Base-by-base conservation (phyloP, 2,888 invertebrate species). In the Cephus pulcher region DNA sequence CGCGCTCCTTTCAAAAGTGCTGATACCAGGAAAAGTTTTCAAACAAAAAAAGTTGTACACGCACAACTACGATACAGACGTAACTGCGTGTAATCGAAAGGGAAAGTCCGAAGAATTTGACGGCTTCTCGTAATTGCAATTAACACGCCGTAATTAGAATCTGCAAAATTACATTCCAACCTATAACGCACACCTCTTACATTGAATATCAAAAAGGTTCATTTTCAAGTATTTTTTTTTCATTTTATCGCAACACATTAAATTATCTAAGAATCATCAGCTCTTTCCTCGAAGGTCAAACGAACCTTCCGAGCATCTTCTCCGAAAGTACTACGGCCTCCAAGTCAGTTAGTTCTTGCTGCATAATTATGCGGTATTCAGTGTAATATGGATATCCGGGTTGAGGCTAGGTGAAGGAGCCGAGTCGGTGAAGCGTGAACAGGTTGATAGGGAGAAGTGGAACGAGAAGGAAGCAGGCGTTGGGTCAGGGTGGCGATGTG, bases 391-490 rank as follows among this genome's bases (percentile, higher is more conserved):
- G 71, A 71, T 71, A 71, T 71, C 71, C 71, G 71, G 71, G 71
- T 71, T 71, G 71, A 33, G 56, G 34, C 71, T 32, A 71, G 71
- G 71, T 33, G 33, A 34, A 71, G 32, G 71, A 34, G 71, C 34
- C 71, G 71, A 34, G 32, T 71, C 34, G 71, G 71, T 71, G 71
- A 71, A 71, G 71, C 71, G 71, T 71, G 71, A 71, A 71, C 71
- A 71, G 71, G 71, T 71, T 71, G 71, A 71, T 71, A 33, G 71
- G 32, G 71, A 71, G 71, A 71, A 33, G 71, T 71, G 71, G 71
- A 56, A 56, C 56, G 56, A 56, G 56, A 56, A 56, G 56, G 56
- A 56, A 56, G 56, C 56, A 56, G 56, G 56, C 56, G 56, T 56
- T 56, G 56, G 56, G 56, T 56, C 56, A 56, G 56, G 56, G 56